Evolutionary conservation across 2,797 vertebrate genomes (phyloP).

Genomic region (Tokudaia muenninki): DNA sequence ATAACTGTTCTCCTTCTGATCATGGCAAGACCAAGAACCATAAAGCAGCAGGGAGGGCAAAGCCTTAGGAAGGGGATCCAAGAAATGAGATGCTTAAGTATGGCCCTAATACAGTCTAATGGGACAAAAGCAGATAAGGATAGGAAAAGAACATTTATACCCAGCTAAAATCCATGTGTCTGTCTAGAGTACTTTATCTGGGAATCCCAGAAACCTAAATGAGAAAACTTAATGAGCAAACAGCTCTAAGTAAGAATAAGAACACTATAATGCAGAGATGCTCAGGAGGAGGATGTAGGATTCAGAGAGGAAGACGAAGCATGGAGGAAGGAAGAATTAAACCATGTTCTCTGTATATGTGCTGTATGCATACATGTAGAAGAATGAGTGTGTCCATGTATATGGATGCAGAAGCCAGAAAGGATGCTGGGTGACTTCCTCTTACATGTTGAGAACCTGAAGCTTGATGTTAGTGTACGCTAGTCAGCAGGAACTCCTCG

Average conservation of each 20-base stretch:
- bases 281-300: not conserved
- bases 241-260: not conserved
- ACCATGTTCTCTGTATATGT: not conserved
- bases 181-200: not conserved
- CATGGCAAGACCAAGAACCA: not conserved
- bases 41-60: not conserved
- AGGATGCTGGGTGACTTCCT: not conserved
- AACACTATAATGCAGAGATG: not conserved
- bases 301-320: conserved; percentile 23
- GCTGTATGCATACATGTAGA: not conserved
- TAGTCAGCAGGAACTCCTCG: not conserved
- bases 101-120: not conserved
- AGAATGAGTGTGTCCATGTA: not conserved
- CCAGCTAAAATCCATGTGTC: not conserved
- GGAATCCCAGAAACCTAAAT: not conserved
- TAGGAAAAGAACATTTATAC: not conserved
- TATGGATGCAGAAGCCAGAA: not conserved
- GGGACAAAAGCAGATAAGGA: not conserved
- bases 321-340: not conserved
- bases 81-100: not conserved
- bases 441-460: not conserved
- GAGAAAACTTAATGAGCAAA: not conserved
- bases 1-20: not conserved
- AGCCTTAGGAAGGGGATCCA: not conserved
- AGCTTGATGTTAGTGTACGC: not conserved